Evolutionary conservation across 2,888 invertebrate species (phyloP).

Genomic region (Arenicola marina): DNA sequence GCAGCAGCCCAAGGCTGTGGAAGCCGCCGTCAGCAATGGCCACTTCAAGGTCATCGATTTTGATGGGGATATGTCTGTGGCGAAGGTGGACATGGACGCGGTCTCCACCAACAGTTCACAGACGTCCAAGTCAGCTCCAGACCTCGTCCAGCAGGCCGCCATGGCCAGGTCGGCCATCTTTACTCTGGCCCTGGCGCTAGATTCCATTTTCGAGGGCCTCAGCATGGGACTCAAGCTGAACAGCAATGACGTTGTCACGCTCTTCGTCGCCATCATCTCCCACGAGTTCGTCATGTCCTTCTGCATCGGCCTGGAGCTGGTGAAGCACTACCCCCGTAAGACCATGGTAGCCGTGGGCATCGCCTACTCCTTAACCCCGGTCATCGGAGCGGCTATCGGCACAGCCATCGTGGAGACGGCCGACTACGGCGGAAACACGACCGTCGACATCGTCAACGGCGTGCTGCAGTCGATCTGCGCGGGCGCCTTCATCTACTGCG

Average conservation of each 20-base stretch:
- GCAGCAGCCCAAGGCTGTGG: too few species aligned
- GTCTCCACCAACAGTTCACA: too few species aligned
- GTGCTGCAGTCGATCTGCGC: constrained; percentile 11
- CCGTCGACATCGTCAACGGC: constrained; percentile 9
- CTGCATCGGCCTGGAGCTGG: constrained; percentile 17
- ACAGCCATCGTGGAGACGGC: constrained; percentile 8
- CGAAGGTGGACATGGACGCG: too few species aligned
- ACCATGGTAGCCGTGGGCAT: too few species aligned
- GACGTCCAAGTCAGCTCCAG: too few species aligned
- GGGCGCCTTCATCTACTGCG: constrained; percentile 19
- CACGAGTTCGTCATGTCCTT: constrained; percentile 22
- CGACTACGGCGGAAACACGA: not conserved
- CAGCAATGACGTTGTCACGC: constrained; percentile 8
- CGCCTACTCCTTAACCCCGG: constrained; percentile 8
- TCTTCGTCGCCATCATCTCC: constrained; percentile 18
- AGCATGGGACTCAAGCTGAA: constrained; percentile 13
- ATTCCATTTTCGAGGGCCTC: constrained; percentile 24
- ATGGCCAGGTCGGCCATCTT: constrained; percentile 12
- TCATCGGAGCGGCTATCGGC: constrained; percentile 16
- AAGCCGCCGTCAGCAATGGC: too few species aligned
- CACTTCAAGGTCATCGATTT: too few species aligned
- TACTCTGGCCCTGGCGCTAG: constrained; percentile 16
- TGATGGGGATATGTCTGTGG: too few species aligned
- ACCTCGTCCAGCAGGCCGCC: too few species aligned
- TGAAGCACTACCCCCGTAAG: constrained; percentile 6